Percentiles rank a stretch among this genome's conserved stretches.
These are phyloP conservation scores for Dicentrarchus labrax DNA, from an alignment of 2,113 vertebrate species.

Conservation along the genomic window DNA sequence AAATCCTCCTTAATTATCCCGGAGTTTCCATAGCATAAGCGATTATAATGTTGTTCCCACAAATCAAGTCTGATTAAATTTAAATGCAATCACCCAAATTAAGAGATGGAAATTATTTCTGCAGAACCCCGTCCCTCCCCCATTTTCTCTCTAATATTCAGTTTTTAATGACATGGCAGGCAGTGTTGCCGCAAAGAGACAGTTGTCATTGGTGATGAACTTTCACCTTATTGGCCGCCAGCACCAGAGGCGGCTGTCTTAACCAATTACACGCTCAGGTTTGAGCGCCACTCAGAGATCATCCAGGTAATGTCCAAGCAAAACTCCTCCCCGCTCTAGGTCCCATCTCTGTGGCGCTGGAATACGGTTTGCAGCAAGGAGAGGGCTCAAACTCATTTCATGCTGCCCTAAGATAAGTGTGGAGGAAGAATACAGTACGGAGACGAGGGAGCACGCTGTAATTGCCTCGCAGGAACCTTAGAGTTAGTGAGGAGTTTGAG, in stretches of 20 bases:
- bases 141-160: slow-evolving; percentile 65
- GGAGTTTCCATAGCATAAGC: slow-evolving; percentile 34
- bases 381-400: slow-evolving; percentile 76
- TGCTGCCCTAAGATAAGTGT: slow-evolving; percentile 71
- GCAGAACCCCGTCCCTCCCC: slow-evolving; percentile 34
- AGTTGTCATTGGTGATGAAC: slow-evolving; percentile 82
- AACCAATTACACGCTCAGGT: slow-evolving; percentile 83
- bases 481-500: slow-evolving; percentile 49
- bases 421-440: slow-evolving; percentile 59
- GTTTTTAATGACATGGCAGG: slow-evolving; percentile 75
- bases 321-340: slow-evolving; percentile 69
- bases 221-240: slow-evolving; percentile 81
- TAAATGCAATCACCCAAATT: slow-evolving; percentile 73
- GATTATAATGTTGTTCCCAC: slow-evolving; percentile 42
- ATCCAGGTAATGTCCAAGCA: slow-evolving; percentile 81
- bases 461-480: slow-evolving; percentile 67
- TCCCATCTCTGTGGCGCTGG: slow-evolving; percentile 49
- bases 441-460: slow-evolving; percentile 54
- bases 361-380: slow-evolving; percentile 49
- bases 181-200: slow-evolving; percentile 63
- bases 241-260: slow-evolving; percentile 83
- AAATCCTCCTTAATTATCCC: slow-evolving; percentile 42
- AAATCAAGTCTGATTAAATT: slow-evolving; percentile 72
- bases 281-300: slow-evolving; percentile 80
- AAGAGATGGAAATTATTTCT: slow-evolving; percentile 70